Evolutionary conservation across 2,888 invertebrate species (phyloP).

Genomic region (Cancer borealis): DNA sequence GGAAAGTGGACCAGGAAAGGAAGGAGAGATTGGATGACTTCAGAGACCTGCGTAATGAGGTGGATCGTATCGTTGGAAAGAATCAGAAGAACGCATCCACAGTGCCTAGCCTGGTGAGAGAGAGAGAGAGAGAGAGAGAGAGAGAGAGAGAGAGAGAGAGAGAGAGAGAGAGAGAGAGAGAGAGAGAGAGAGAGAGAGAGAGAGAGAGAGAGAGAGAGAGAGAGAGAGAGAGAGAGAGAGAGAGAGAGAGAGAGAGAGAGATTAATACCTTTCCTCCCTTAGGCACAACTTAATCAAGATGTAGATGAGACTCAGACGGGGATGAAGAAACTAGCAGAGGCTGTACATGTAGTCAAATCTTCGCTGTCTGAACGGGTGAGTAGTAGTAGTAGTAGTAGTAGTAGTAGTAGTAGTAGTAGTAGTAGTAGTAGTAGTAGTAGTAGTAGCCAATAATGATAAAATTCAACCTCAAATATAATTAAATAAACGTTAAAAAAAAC

Average conservation of each 20-base stretch:
- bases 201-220: slow-evolving; percentile 51
- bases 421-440: not conserved
- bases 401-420: not conserved
- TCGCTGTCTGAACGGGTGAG: slow-evolving; percentile 64
- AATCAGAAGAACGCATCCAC: slow-evolving; percentile 49
- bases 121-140: slow-evolving; percentile 42
- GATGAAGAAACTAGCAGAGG: slow-evolving; percentile 77
- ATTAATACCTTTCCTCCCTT: not conserved
- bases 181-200: slow-evolving; percentile 54
- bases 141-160: slow-evolving; percentile 55
- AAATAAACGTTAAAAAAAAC: not conserved
- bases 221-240: not conserved
- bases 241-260: not conserved
- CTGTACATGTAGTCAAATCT: slow-evolving; percentile 75
- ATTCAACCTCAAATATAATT: no score
- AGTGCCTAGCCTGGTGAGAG: slow-evolving; percentile 73
- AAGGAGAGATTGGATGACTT: slow-evolving; percentile 73
- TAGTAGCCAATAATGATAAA: not conserved
- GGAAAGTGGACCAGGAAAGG: slow-evolving; percentile 72
- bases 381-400: slow-evolving; percentile 7
- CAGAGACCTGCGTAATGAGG: slow-evolving; percentile 65
- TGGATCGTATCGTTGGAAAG: slow-evolving; percentile 67
- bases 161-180: slow-evolving; percentile 52
- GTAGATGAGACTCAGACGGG: slow-evolving; percentile 77
- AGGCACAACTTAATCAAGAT: slow-evolving; percentile 76